Evolutionary conservation across 1,140 invertebrate genomes (phyloP).

Genomic region (Phocides pigmalion): DNA sequence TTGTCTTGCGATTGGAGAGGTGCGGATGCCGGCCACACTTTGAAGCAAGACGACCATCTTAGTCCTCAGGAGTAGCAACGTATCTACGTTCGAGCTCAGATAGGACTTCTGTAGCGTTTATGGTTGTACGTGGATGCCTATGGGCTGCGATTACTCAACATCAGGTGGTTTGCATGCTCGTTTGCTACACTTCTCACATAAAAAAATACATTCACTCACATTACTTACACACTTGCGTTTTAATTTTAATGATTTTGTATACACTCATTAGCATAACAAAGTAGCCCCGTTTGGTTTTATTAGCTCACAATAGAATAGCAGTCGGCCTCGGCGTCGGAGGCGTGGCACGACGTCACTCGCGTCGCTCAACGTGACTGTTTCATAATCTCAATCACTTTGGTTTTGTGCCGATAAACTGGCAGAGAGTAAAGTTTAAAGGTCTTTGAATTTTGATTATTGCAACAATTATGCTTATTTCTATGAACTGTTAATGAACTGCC

Average conservation of each 20-base stretch:
- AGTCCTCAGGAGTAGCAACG: too few species aligned
- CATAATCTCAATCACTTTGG: constrained; percentile 27
- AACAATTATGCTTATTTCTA: too few species aligned
- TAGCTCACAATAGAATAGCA: constrained; percentile 23
- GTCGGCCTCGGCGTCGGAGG: constrained; percentile 46
- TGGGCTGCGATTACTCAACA: too few species aligned
- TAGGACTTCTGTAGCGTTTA: too few species aligned
- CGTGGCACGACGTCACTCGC: constrained; percentile 59
- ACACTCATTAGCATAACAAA: neutral
- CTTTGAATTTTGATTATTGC: neutral
- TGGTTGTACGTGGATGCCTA: too few species aligned
- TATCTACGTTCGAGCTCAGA: too few species aligned
- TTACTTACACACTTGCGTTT: neutral
- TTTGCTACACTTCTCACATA: too few species aligned
- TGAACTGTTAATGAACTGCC: too few species aligned
- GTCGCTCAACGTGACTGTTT: constrained; percentile 25
- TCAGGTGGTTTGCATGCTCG: too few species aligned
- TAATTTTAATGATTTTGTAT: neutral
- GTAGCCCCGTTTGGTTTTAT: neutral
- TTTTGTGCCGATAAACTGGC: constrained; percentile 13
- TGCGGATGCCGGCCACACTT: too few species aligned
- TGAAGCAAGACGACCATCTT: too few species aligned
- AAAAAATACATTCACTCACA: neutral
- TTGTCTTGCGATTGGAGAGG: too few species aligned
- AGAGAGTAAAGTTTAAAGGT: neutral